A percentile compares a stretch with the other conserved stretches of the same genome.
phyloP scores from a whole-genome alignment of 2,888 invertebrate genomes.

The Meiosimyza platycephala region DNA sequence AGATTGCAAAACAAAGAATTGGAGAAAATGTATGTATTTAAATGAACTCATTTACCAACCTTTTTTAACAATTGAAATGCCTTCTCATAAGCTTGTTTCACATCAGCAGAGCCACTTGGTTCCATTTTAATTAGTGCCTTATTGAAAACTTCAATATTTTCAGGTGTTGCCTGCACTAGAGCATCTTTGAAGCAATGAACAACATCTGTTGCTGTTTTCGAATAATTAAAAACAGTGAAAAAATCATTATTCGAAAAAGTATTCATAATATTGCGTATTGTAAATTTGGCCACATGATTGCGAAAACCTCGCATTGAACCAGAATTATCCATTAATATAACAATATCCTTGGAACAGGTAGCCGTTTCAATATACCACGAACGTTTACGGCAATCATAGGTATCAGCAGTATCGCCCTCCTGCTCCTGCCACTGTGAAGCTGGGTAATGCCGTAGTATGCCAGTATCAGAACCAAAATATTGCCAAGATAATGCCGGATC shows the following conservation, averaged over 20 bases:
- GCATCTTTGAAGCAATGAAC: constrained; percentile 87
- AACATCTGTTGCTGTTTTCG: constrained; percentile 77
- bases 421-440: constrained; percentile 76
- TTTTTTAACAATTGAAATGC: constrained; percentile 85
- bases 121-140: constrained; percentile 74
- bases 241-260: constrained; percentile 98
- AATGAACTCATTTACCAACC: constrained; percentile 68
- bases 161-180: constrained; percentile 89
- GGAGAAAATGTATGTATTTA: no score
- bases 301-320: constrained; percentile 95
- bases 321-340: constrained; percentile 93
- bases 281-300: constrained; percentile 83
- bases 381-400: constrained; percentile 91
- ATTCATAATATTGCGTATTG: constrained; percentile 88
- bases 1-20: no score
- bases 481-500: constrained; percentile 96
- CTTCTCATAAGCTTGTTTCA: constrained; percentile 81
- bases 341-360: constrained; percentile 96
- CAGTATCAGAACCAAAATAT: constrained; percentile 95
- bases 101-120: constrained; percentile 85
- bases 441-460: constrained; percentile 93
- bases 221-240: constrained; percentile 90
- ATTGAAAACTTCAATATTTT: constrained; percentile 82
- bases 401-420: constrained; percentile 72
- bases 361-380: constrained; percentile 99